phyloP scores from a whole-genome alignment of 2,888 invertebrate genomes.

The Cotesia congregata region DNA sequence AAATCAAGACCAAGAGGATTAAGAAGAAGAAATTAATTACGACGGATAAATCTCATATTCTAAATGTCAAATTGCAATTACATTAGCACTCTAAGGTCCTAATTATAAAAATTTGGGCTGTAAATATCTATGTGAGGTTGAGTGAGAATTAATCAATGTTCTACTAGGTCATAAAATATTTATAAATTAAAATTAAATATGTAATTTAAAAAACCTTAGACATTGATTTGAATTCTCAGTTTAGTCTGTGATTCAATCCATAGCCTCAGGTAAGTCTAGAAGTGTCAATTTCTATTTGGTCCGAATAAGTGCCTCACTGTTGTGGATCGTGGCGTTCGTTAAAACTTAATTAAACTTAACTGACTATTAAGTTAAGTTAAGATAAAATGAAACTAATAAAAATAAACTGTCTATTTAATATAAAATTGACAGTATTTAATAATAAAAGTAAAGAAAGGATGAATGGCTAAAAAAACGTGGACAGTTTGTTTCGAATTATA shows the following conservation, averaged over 20 bases:
- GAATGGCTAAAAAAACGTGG: conserved; percentile 40
- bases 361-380: conserved; percentile 40
- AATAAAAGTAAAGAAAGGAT: conserved; percentile 41
- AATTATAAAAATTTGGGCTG: neutral
- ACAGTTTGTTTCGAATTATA: conserved; percentile 8
- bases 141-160: neutral
- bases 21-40: neutral
- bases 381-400: conserved; percentile 25
- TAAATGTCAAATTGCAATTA: neutral
- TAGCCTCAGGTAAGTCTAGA: conserved; percentile 50
- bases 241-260: conserved; percentile 49
- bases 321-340: conserved; percentile 56
- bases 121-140: neutral
- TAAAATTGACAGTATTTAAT: conserved; percentile 42
- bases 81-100: neutral
- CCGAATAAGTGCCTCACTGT: conserved; percentile 68
- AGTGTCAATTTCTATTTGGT: conserved; percentile 56
- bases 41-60: neutral
- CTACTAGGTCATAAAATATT: neutral
- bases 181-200: neutral
- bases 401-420: conserved; percentile 39
- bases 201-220: neutral
- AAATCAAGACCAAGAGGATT: neutral
- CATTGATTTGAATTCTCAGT: conserved; percentile 25
- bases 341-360: conserved; percentile 17